Conservation (phyloP, 2,888 invertebrate genomes). For the Saturnia pavonia region DNA sequence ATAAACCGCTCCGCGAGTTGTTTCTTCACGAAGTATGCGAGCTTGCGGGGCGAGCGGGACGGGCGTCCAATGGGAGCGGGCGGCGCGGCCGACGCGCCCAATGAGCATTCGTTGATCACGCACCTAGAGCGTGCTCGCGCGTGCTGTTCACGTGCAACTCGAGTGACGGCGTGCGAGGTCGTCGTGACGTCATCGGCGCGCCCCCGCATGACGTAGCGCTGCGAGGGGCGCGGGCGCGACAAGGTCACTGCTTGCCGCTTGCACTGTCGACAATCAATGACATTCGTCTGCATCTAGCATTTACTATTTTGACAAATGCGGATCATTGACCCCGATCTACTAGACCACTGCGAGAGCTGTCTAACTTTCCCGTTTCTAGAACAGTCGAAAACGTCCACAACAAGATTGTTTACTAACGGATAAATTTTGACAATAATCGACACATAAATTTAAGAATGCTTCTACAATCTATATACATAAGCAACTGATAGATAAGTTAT, state of each 20-base stretch:
- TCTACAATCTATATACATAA: not conserved
- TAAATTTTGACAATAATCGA: not conserved
- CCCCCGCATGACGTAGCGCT: slow-evolving; percentile 75
- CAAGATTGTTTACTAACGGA: not conserved
- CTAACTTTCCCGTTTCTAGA: slow-evolving; percentile 9
- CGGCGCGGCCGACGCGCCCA: slow-evolving; percentile 88
- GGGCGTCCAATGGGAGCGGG: slow-evolving; percentile 83
- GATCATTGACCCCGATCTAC: slow-evolving; percentile 50
- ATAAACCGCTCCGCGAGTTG: slow-evolving; percentile 71
- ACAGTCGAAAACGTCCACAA: not conserved
- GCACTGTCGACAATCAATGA: slow-evolving; percentile 42
- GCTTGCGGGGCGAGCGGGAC: slow-evolving; percentile 85
- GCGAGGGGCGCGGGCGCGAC: slow-evolving; percentile 60
- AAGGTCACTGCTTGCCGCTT: slow-evolving; percentile 58
- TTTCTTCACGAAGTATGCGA: slow-evolving; percentile 78
- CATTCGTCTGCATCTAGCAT: slow-evolving; percentile 47
- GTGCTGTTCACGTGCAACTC: slow-evolving; percentile 92
- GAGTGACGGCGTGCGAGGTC: slow-evolving; percentile 86
- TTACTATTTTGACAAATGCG: slow-evolving; percentile 56
- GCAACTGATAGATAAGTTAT: slow-evolving; percentile 10
- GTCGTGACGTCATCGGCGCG: slow-evolving; percentile 83
- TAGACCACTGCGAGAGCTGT: not conserved
- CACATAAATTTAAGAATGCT: not conserved
- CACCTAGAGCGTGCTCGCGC: slow-evolving; percentile 89
- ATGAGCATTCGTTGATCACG: slow-evolving; percentile 84